Evolutionary conservation across 2,888 invertebrate species (phyloP), one percentile per base, ranked within the genome.

Genomic region (Muschampia plurimacula): DNA sequence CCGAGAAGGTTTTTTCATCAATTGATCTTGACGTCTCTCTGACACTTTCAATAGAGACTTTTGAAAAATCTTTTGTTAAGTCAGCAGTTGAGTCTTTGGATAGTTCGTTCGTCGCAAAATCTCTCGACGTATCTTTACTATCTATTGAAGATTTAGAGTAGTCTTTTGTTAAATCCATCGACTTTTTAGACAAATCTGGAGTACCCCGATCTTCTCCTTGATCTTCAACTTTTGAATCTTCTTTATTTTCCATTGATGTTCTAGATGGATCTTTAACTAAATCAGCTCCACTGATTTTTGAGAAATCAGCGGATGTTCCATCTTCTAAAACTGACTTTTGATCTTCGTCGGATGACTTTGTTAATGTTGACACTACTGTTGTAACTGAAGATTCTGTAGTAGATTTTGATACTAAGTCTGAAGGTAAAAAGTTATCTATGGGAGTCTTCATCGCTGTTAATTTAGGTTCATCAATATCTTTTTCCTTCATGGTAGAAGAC

Each of bases 51-150:
- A 92, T 85, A 1, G 94, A 94, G n/a, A 88, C 89, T 78, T 93
- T 94, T 1, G 94, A 92, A 78, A 85, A 91, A 72, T 94, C 93
- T 83, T 93, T 93, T 0, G 89, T 88, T 71, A 94, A 83, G 73
- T 94, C 94, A 46, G 90, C 89, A 1, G 94, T 94, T n/a, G 94
- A 94, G 78, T 94, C 94, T 84, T 94, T 94, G 3, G 94, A 94
- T 57, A 94, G 74, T 78, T 94, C 94, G 79, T 94, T 94, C 13
- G 94, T 93, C 13, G 94, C 93, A 83, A 94, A 93, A 81, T 94
- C 94, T 82, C 92, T 85, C 2, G 94, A 94, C 0, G 94, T 94
- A 75, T 94, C 94, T 84, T 94, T 94, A 78, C 94, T 94, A 74
- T 94, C 94, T 60, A 94, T 93, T 41, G 94, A 94, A 22, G 94